Conservation (phyloP, 92 coral and sea anemone species). For the Anthopleura xanthogrammica region DNA sequence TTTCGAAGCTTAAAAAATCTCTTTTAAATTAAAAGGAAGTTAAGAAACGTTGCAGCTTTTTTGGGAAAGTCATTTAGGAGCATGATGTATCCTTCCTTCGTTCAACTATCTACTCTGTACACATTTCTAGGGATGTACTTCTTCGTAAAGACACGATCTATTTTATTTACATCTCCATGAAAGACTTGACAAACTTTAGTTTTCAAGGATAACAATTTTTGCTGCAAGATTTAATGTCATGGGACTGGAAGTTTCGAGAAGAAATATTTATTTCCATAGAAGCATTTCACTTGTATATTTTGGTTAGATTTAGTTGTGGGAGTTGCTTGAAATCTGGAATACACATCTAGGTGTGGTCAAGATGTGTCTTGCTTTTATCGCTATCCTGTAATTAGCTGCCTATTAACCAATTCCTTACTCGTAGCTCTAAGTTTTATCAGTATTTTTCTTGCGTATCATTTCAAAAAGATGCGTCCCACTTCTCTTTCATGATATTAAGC, state of each 20-base stretch:
- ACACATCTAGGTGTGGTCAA: background rate
- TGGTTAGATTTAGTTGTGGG: background rate
- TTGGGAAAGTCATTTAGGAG: background rate
- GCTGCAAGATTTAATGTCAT: too few species aligned
- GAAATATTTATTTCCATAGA: background rate
- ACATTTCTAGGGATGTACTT: too few species aligned
- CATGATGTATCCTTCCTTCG: background rate
- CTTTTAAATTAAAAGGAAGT: background rate
- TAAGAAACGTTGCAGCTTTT: background rate
- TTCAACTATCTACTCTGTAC: background rate
- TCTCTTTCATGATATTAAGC: background rate
- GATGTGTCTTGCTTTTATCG: background rate
- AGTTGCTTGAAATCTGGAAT: constrained; percentile 6
- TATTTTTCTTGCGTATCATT: background rate
- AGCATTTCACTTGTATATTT: background rate
- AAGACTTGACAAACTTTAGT: too few species aligned
- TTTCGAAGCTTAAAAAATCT: constrained; percentile 21
- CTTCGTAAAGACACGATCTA: too few species aligned
- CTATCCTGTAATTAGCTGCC: background rate
- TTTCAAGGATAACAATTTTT: too few species aligned
- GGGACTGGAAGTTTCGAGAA: too few species aligned
- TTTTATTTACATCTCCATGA: too few species aligned
- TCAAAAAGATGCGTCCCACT: background rate
- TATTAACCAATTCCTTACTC: constrained; percentile 10
- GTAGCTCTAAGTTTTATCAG: background rate